phyloP scores from a whole-genome alignment of 2,113 vertebrate genomes.

The Brevimyrus niger region DNA sequence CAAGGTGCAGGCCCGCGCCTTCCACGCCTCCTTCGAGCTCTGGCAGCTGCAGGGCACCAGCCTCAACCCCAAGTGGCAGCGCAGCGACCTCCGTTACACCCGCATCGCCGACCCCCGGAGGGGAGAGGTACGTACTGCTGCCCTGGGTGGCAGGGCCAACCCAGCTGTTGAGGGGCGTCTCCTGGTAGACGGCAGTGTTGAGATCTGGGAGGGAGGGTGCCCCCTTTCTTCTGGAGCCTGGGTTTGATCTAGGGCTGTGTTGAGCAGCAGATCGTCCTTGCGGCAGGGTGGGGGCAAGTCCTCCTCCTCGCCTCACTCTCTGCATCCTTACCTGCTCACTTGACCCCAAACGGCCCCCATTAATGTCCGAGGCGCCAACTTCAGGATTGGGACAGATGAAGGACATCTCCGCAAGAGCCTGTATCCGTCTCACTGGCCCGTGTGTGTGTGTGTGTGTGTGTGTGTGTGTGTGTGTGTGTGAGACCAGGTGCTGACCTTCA shows the following conservation, averaged over 20 bases:
- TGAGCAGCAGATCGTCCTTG: neutral
- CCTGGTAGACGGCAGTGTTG: no score
- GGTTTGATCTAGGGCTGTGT: neutral
- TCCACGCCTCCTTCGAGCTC: conserved; percentile 91
- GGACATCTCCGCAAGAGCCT: neutral
- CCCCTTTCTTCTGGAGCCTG: neutral
- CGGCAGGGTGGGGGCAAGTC: neutral
- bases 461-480: neutral
- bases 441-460: neutral
- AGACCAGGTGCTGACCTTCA: conserved; percentile 86
- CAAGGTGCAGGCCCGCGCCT: conserved; percentile 90
- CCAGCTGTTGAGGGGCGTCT: neutral
- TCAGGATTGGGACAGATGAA: neutral
- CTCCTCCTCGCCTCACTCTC: neutral
- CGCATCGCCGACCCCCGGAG: conserved; percentile 84
- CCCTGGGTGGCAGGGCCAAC: neutral
- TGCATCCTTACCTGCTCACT: neutral
- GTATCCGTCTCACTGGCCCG: neutral
- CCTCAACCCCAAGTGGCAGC: conserved; percentile 90
- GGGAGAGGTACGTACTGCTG: conserved; percentile 73
- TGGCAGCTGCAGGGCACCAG: conserved; percentile 98
- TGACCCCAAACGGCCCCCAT: neutral
- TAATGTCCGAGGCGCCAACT: neutral
- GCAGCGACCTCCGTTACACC: conserved; percentile 84
- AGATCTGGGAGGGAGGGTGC: no score